Conservation (phyloP, 2,797 vertebrate species). For the Steatocranus sp. region DNA sequence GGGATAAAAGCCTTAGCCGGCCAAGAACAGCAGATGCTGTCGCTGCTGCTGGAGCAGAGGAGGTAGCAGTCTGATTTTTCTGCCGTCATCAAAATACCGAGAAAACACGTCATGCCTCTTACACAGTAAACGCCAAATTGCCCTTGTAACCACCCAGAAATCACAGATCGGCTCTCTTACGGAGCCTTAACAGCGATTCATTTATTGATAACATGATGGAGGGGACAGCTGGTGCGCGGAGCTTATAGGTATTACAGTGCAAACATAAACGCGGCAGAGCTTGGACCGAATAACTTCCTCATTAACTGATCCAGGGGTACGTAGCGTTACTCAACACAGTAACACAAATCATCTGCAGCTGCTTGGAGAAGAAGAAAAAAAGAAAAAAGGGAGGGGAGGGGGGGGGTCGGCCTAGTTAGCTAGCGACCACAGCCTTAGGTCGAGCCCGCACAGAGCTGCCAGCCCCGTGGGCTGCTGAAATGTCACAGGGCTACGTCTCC, state of each 20-base stretch:
- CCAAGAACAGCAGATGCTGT: conserved; percentile 51
- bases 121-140: conserved; percentile 14
- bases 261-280: conserved; percentile 9
- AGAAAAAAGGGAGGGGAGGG: not conserved
- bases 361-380: conserved; percentile 1
- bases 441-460: conserved; percentile 54
- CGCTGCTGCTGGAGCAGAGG: conserved; percentile 27
- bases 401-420: conserved; percentile 62
- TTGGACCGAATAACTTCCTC: conserved; percentile 37
- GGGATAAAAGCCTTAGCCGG: not conserved
- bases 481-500: conserved; percentile 56
- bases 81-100: conserved; percentile 51
- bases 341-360: conserved; percentile 68
- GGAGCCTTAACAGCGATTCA: not conserved
- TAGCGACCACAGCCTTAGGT: conserved; percentile 41
- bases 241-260: conserved; percentile 7
- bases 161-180: not conserved
- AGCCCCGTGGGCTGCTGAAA: conserved; percentile 51
- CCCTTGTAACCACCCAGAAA: not conserved
- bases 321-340: conserved; percentile 52
- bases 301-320: conserved; percentile 29
- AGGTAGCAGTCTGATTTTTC: conserved; percentile 30
- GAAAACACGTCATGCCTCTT: conserved; percentile 51
- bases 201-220: conserved; percentile 12
- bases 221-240: conserved; percentile 1